phyloP scores from a whole-genome alignment of 2,113 vertebrate species.

The Chionodraco myersi region DNA sequence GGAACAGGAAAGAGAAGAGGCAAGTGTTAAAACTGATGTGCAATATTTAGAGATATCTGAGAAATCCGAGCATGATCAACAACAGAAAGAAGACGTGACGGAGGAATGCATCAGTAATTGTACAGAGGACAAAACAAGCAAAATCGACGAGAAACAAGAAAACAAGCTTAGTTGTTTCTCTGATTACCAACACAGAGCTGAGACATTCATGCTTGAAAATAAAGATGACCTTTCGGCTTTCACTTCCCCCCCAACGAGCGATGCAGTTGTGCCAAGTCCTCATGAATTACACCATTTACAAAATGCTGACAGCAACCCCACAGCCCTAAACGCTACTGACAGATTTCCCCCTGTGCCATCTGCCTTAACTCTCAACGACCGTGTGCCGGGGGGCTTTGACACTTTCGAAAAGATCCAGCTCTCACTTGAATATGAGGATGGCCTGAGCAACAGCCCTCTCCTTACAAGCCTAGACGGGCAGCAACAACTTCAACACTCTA shows the following conservation, averaged over 20 bases:
- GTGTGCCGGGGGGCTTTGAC: conserved; percentile 74
- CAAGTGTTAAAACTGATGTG: not conserved
- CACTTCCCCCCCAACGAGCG: conserved; percentile 6
- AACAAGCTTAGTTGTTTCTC: conserved; percentile 6
- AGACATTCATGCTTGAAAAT: conserved; percentile 17
- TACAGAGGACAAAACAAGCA: not conserved
- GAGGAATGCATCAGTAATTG: conserved; percentile 8
- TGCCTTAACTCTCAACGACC: conserved; percentile 31
- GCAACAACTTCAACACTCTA: conserved; percentile 16
- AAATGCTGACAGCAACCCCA: conserved; percentile 19
- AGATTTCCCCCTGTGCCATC: conserved; percentile 51
- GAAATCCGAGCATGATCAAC: conserved; percentile 1
- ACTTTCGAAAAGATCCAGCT: conserved; percentile 83
- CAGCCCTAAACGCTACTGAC: conserved; percentile 30
- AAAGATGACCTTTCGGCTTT: conserved; percentile 18
- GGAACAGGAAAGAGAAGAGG: not conserved
- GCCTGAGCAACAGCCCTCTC: conserved; percentile 59
- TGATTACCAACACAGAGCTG: conserved; percentile 9
- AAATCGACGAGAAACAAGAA: not conserved
- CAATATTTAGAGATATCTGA: not conserved
- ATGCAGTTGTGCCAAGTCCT: conserved; percentile 68
- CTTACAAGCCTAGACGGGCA: conserved; percentile 55
- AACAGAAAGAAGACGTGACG: conserved; percentile 8
- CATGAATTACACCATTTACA: conserved; percentile 38
- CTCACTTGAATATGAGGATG: conserved; percentile 45